Evolutionary conservation across 2,888 invertebrate genomes (phyloP).

Genomic region (Steinernema scapterisci): DNA sequence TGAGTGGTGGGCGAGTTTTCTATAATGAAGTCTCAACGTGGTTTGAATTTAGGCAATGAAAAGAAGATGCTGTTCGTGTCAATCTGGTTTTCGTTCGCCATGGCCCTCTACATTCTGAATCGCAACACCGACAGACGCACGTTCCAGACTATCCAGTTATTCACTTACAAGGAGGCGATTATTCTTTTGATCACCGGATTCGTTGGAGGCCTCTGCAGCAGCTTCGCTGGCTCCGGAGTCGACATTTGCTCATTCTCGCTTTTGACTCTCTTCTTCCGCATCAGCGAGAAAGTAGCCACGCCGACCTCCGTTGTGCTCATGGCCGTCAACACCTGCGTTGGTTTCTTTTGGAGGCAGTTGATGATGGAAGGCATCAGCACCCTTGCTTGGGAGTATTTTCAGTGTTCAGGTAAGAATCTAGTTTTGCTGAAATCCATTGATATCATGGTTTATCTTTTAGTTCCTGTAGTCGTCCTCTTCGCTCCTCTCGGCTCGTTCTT

Average conservation of each 20-base stretch:
- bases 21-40: no score
- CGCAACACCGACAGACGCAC: slow-evolving; percentile 46
- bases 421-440: neutral
- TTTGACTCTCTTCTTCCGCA: slow-evolving; percentile 48
- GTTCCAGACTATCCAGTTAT: slow-evolving; percentile 46
- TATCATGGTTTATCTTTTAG: slow-evolving; percentile 6
- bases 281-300: slow-evolving; percentile 59
- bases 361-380: slow-evolving; percentile 42
- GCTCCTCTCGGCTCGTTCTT: slow-evolving; percentile 56
- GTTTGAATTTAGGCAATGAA: slow-evolving; percentile 34
- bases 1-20: slow-evolving; percentile 32
- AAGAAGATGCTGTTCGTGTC: slow-evolving; percentile 65
- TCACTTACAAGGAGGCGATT: slow-evolving; percentile 44
- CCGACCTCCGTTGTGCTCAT: slow-evolving; percentile 63
- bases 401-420: slow-evolving; percentile 4
- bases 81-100: slow-evolving; percentile 61
- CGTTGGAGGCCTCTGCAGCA: slow-evolving; percentile 60
- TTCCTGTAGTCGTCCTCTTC: slow-evolving; percentile 47
- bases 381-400: slow-evolving; percentile 56
- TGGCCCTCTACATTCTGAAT: slow-evolving; percentile 59
- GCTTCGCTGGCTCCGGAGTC: slow-evolving; percentile 63
- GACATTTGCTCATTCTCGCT: slow-evolving; percentile 63
- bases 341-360: slow-evolving; percentile 57
- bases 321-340: slow-evolving; percentile 55
- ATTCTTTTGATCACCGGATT: slow-evolving; percentile 58